Percentiles rank a stretch among this genome's conserved stretches.
Evolutionary conservation across 2,888 invertebrate genomes (phyloP).

Genomic region (Macrophya alboannulata): DNA sequence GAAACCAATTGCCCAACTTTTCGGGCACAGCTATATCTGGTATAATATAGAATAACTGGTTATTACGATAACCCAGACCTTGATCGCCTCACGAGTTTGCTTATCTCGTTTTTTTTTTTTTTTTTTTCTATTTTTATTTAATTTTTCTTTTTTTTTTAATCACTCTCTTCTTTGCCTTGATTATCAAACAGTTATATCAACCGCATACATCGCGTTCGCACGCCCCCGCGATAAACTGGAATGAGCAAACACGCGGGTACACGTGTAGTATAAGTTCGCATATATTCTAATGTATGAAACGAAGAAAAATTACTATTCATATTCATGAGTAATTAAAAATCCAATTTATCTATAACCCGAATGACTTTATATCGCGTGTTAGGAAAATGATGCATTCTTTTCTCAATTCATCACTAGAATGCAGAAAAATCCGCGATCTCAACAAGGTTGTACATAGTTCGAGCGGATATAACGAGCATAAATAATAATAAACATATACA

Average conservation of each 20-base stretch:
- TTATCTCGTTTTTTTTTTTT: too few relatives aligned
- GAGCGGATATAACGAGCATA: background rate
- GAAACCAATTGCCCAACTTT: background rate
- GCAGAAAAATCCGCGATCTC: background rate
- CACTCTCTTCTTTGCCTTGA: background rate
- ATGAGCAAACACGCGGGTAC: background rate
- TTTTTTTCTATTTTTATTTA: background rate
- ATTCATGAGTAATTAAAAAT: background rate
- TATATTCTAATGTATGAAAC: background rate
- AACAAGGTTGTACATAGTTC: background rate
- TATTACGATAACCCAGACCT: slow-evolving; percentile 49
- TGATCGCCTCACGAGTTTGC: background rate
- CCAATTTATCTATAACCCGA: background rate
- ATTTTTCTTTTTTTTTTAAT: background rate
- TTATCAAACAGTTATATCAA: slow-evolving; percentile 2
- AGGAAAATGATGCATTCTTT: background rate
- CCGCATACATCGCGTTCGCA: background rate
- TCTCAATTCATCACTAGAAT: background rate
- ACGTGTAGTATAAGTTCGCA: background rate
- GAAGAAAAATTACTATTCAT: background rate
- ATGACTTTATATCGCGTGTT: background rate
- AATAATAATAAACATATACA: background rate
- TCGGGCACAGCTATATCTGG: background rate
- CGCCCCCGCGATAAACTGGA: background rate
- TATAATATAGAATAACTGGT: background rate